These are phyloP conservation scores for Dendronephthya gigantea DNA, from an alignment of 64 coral and sea anemone species.

Conservation along the genomic window DNA sequence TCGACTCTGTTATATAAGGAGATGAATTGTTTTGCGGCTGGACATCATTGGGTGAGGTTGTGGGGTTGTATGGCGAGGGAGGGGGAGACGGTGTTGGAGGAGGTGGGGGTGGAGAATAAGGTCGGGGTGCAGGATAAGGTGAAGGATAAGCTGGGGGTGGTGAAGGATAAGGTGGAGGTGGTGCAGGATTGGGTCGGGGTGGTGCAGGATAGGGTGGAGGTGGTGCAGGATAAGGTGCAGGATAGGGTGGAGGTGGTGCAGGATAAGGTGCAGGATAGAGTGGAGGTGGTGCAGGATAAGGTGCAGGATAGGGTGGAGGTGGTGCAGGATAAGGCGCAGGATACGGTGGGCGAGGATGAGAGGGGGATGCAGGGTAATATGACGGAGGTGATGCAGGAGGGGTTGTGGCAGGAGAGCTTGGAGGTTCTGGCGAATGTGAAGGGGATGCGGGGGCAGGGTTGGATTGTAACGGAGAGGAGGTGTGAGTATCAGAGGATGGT, in stretches of 20 bases:
- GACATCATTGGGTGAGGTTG: background rate
- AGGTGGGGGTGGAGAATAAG: conserved; percentile 21
- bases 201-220: conserved; percentile 20
- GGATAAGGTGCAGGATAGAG: too few species aligned
- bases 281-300: too few species aligned
- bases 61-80: background rate
- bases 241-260: too few species aligned
- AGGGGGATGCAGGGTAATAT: background rate
- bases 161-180: too few species aligned
- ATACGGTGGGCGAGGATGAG: background rate
- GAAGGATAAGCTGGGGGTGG: too few species aligned
- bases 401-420: background rate
- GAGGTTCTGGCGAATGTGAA: conserved; percentile 2
- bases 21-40: background rate
- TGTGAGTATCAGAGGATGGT: background rate
- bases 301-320: too few species aligned
- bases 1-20: background rate
- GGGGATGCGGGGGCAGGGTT: conserved; percentile 26
- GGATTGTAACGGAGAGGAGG: conserved; percentile 11
- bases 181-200: too few species aligned
- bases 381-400: background rate
- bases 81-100: conserved; percentile 18
- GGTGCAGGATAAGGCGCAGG: background rate
- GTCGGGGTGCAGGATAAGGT: too few species aligned
- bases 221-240: too few species aligned